phyloP scores from a whole-genome alignment of 1,140 invertebrate species.

The Diorhabda sublineata region DNA sequence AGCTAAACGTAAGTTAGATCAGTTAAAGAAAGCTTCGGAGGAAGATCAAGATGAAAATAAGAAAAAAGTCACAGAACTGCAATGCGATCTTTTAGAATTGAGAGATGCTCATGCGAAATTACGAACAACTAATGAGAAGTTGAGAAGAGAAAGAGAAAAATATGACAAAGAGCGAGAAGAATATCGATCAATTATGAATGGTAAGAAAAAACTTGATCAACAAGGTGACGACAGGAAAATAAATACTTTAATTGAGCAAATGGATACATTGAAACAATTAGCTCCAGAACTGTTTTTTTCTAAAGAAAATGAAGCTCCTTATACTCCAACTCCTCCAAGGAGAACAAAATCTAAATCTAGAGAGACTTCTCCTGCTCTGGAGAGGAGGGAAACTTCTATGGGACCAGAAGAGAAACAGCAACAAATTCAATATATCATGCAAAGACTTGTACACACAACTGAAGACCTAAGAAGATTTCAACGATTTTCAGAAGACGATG shows the following conservation, averaged over 20 bases:
- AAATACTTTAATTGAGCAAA: constrained; percentile 67
- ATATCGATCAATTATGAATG: constrained; percentile 51
- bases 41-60: constrained; percentile 87
- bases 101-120: constrained; percentile 88
- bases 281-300: constrained; percentile 59
- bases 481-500: constrained; percentile 49
- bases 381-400: constrained; percentile 44
- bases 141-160: constrained; percentile 79
- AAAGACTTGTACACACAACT: constrained; percentile 51
- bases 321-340: constrained; percentile 56
- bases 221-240: constrained; percentile 61
- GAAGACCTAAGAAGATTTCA: constrained; percentile 52
- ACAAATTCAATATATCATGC: constrained; percentile 45
- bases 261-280: constrained; percentile 70
- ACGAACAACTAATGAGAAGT: constrained; percentile 86
- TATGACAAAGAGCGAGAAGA: constrained; percentile 79
- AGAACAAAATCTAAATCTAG: constrained; percentile 56
- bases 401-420: constrained; percentile 38
- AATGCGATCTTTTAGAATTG: constrained; percentile 82
- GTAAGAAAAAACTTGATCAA: constrained; percentile 54
- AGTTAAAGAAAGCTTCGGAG: constrained; percentile 76
- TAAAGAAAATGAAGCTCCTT: constrained; percentile 38
- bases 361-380: constrained; percentile 57
- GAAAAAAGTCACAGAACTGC: constrained; percentile 77
- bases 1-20: constrained; percentile 78